Conservation (phyloP, 2,113 vertebrate genomes). For the Neolamprologus brichardi region DNA sequence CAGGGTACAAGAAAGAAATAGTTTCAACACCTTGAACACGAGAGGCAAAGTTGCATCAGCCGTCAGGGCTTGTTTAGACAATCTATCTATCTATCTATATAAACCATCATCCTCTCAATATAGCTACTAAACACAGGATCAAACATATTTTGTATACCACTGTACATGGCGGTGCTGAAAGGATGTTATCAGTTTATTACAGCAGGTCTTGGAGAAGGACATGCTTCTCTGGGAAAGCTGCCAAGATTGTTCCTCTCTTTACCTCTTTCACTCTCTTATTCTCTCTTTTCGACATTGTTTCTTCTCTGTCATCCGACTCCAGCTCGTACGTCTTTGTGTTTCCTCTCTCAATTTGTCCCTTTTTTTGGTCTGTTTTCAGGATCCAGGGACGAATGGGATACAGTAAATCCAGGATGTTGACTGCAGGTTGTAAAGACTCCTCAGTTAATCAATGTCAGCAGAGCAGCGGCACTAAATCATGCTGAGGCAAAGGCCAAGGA, state of each 20-base stretch:
- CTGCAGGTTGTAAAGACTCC: constrained; percentile 18
- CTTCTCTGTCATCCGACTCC: not conserved
- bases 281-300: not conserved
- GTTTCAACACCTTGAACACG: not conserved
- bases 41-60: not conserved
- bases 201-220: not conserved
- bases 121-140: not conserved
- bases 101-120: not conserved
- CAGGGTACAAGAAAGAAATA: not conserved
- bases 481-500: constrained; percentile 17
- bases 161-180: not conserved
- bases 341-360: not conserved
- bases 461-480: constrained; percentile 19
- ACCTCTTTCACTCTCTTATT: not conserved
- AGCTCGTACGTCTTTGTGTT: not conserved
- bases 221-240: constrained; percentile 5
- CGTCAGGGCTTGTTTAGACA: fast-evolving
- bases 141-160: not conserved
- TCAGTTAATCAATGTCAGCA: constrained; percentile 47
- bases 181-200: constrained; percentile 22
- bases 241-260: not conserved
- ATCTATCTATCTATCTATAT: not conserved
- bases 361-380: not conserved
- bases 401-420: constrained; percentile 20
- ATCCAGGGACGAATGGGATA: not conserved